Evolutionary conservation across 2,888 invertebrate genomes (phyloP).

Genomic region (Nipponacmea schrenckii): DNA sequence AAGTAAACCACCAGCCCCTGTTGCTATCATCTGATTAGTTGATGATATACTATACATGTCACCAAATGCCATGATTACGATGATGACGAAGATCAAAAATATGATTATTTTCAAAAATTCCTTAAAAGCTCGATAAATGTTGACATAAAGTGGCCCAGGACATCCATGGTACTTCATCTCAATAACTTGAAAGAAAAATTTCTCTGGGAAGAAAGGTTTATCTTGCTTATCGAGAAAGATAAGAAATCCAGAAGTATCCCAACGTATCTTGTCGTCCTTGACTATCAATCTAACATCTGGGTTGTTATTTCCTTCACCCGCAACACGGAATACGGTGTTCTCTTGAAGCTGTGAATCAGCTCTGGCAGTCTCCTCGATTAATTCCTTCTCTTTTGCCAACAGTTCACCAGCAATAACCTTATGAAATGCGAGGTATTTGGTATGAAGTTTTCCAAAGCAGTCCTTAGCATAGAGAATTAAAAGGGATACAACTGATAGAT

Average conservation of each 20-base stretch:
- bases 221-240: slow-evolving; percentile 51
- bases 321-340: slow-evolving; percentile 54
- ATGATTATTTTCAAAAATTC: slow-evolving; percentile 43
- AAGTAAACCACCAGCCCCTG: slow-evolving; percentile 47
- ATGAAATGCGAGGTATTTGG: slow-evolving; percentile 58
- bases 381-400: slow-evolving; percentile 29
- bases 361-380: slow-evolving; percentile 36
- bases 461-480: slow-evolving; percentile 55
- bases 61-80: slow-evolving; percentile 49
- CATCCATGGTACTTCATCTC: slow-evolving; percentile 46
- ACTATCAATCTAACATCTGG: slow-evolving; percentile 27
- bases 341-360: slow-evolving; percentile 38
- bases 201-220: slow-evolving; percentile 46
- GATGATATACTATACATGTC: slow-evolving; percentile 47
- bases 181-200: slow-evolving; percentile 47
- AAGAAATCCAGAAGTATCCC: slow-evolving; percentile 48
- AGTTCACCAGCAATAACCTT: slow-evolving; percentile 34
- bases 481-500: slow-evolving; percentile 53
- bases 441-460: slow-evolving; percentile 53
- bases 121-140: slow-evolving; percentile 36
- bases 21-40: slow-evolving; percentile 51
- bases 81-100: slow-evolving; percentile 48
- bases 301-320: slow-evolving; percentile 34
- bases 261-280: slow-evolving; percentile 32
- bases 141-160: slow-evolving; percentile 47